Conservation (phyloP, 2,888 invertebrate genomes). For the Himalopsyche tibetana region DNA sequence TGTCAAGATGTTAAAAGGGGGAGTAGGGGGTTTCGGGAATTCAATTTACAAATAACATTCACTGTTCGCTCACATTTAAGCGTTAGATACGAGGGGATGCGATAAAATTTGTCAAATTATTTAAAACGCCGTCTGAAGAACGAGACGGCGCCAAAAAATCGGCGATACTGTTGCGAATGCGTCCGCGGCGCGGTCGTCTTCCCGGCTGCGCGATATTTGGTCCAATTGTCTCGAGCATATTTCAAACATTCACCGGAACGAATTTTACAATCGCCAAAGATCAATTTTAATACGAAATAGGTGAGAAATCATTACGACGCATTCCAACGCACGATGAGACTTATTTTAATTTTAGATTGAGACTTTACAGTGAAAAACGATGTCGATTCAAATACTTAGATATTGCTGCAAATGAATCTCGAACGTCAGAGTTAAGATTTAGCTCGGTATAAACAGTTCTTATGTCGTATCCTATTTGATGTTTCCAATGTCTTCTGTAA, state of each 20-base stretch:
- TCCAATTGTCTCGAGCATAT: constrained; percentile 58
- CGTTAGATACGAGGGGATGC: constrained; percentile 60
- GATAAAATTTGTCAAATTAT: constrained; percentile 56
- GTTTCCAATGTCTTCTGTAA: constrained; percentile 2
- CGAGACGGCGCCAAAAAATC: constrained; percentile 13
- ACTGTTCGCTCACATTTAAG: constrained; percentile 55
- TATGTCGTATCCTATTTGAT: neutral
- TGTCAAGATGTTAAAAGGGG: constrained; percentile 47
- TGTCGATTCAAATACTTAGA: constrained; percentile 41
- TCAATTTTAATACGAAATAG: constrained; percentile 54
- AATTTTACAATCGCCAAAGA: constrained; percentile 46
- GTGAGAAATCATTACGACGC: constrained; percentile 56
- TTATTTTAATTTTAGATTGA: constrained; percentile 53
- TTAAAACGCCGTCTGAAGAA: constrained; percentile 31
- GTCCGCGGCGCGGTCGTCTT: neutral
- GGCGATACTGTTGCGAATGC: constrained; percentile 11
- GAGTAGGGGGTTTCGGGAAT: constrained; percentile 45
- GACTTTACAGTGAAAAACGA: constrained; percentile 20
- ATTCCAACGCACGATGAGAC: constrained; percentile 53
- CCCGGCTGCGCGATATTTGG: constrained; percentile 47
- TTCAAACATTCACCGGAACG: constrained; percentile 50
- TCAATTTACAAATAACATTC: constrained; percentile 54
- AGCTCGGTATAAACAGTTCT: constrained; percentile 20
- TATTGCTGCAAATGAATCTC: constrained; percentile 55
- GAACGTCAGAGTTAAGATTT: neutral